Conservation (phyloP, 2,888 invertebrate genomes). For the Oxyteleia sp. region DNA sequence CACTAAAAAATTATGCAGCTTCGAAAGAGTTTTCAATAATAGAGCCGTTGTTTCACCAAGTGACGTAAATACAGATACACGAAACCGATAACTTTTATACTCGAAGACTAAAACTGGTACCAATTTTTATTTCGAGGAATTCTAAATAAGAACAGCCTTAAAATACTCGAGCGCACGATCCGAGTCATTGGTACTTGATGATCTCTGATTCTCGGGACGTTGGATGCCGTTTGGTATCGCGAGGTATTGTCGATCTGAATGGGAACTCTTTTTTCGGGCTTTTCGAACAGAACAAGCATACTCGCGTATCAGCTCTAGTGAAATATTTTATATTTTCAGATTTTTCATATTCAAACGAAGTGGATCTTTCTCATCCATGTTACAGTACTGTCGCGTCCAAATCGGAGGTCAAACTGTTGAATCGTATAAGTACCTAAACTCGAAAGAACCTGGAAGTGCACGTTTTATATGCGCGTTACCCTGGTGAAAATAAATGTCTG, state of each 20-base stretch:
- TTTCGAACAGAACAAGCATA: neutral
- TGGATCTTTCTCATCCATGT: constrained; percentile 2
- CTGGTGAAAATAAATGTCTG: no score
- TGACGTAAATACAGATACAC: constrained; percentile 22
- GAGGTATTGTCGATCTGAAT: constrained; percentile 16
- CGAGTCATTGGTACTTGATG: constrained; percentile 13
- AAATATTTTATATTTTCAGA: constrained; percentile 41
- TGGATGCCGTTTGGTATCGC: constrained; percentile 14
- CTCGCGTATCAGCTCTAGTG: constrained; percentile 9
- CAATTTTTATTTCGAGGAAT: constrained; percentile 51
- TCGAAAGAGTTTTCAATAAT: constrained; percentile 45
- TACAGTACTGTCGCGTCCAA: constrained; percentile 9
- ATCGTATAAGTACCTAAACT: constrained; percentile 47
- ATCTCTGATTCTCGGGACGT: constrained; percentile 31
- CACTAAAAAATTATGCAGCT: constrained; percentile 43
- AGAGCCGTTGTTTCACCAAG: constrained; percentile 36
- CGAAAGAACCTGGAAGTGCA: no score
- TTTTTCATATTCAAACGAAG: constrained; percentile 25
- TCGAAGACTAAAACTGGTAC: constrained; percentile 22
- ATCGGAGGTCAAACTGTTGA: constrained; percentile 1
- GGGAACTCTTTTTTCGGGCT: constrained; percentile 17
- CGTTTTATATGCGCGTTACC: no score
- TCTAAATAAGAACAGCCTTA: constrained; percentile 62
- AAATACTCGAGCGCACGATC: constrained; percentile 32
- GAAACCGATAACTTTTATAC: constrained; percentile 51